Base-by-base conservation (phyloP, 2,888 invertebrate genomes). In the Zelleria hepariella region DNA sequence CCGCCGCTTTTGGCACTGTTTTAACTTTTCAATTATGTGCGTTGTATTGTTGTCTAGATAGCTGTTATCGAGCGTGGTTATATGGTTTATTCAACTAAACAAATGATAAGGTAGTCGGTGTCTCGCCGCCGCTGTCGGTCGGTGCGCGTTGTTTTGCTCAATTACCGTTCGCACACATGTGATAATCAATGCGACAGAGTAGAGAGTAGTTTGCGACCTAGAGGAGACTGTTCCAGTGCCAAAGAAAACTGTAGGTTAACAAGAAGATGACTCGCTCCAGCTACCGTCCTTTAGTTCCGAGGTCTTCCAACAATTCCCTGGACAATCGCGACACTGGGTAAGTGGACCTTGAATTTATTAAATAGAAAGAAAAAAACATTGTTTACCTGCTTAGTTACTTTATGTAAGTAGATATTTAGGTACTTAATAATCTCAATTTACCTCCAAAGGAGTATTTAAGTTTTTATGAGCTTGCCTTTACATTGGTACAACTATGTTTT, bases 211-310 rank as follows among this genome's bases (percentile, higher is more conserved):
- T 42, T 42, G n/a, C n/a, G n/a, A 10, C 32, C 32, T 42, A 15
- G 32, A 42, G 10, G 53, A 21, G 24, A 49, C 49, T 42, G 32
- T 15, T 2, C 15, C 4, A 24, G 53, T 54, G 53, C 53, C 53
- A 54, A 54, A 54, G 53, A 24, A 0, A n/a, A n/a, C 6, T 23
- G 20, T 25, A 42, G 32, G 58, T 49, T 20, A 52, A 5, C 8
- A 74, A 69, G 64, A 87, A 69, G 64, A 87, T 88, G 88, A 86
- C 88, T 23, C 76, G 88, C 61, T 87, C 88, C 56, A 82, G 83
- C 66, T 88, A 88, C 68, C 73, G 84, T 60, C 88, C 88, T 1
- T 70, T 88, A 54, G 82, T 88, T 42, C 87, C 88, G 3, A 70
- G 88, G 51, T 74, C 85, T 5, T 86, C 88, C 0, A 75, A 81